Base-by-base conservation (phyloP, 2,113 vertebrate species). In the Thinocorus orbignyianus region DNA sequence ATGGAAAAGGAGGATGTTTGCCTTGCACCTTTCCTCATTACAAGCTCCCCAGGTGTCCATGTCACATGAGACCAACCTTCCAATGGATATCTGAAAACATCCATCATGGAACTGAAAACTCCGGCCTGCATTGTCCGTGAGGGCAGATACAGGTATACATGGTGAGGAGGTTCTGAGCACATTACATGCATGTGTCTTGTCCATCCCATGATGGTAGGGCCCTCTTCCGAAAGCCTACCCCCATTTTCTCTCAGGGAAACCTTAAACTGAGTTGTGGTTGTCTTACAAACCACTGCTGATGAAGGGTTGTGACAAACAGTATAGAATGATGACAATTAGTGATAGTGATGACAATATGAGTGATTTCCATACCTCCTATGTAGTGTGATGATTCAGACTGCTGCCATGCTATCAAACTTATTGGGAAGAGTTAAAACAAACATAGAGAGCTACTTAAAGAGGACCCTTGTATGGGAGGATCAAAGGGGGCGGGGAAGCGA, bases 21-120 rank as follows among this genome's bases (percentile, higher is more conserved):
- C 88, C 23, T 33, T 64, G 7, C 19, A 51, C 30, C 14, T 73
- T 92, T 92, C 68, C 69, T 83, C 76, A 84, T 92, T 93, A 46
- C 69, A 91, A 60, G 6, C 33, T 78, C 35, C 31, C 12, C 42
- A 71, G 42, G 18, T 60, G 68, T 71, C 72, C 35, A 9, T 14
- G 18, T 74, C 6, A 2, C 3, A 0, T 68, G 65, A 33, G n/a
- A 88, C 28, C 16, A 46, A 25, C 14, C 7, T 86, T 86, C 33
- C 80, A 74, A 80, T 23, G 33, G 44, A 54, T 49, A 26, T 54
- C 54, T 74, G 76, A 74, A 88, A 90, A 68, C 30, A 48, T 44
- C 30, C 35, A 19, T 31, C 73, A 28, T 37, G 71, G 39, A 71
- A 18, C 37, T 74, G 37, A 73, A 71, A 83, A 65, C 33, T 60